Conservation (phyloP, 2,888 invertebrate genomes). For the Trachelus troglodyta region DNA sequence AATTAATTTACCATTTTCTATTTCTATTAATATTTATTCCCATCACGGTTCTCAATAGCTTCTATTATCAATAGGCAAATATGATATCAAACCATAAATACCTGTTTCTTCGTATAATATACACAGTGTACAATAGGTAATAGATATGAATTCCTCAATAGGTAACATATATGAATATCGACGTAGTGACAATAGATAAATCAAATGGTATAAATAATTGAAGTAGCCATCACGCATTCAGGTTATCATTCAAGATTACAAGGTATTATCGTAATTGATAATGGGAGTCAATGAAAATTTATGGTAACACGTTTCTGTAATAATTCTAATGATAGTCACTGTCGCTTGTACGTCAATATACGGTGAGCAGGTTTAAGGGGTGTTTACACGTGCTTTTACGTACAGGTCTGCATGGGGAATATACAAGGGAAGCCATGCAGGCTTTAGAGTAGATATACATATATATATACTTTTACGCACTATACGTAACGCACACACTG, state of each 20-base stretch:
- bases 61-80: background rate
- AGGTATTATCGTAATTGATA: background rate
- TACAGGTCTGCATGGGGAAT: background rate
- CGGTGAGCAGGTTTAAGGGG: constrained; percentile 11
- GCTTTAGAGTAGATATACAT: constrained; percentile 10
- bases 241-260: background rate
- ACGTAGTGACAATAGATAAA: background rate
- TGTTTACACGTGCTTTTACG: constrained; percentile 13
- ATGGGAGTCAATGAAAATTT: background rate
- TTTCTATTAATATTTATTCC: background rate
- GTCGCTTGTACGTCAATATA: constrained; percentile 17
- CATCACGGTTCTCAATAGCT: constrained; percentile 1
- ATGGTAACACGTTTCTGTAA: background rate
- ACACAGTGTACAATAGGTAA: background rate
- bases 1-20: constrained; percentile 16
- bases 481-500: constrained; percentile 19
- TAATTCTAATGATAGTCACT: constrained; percentile 18
- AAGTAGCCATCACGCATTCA: background rate
- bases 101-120: background rate
- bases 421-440: background rate
- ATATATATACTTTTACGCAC: constrained; percentile 27
- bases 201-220: background rate
- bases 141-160: background rate
- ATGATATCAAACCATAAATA: background rate
- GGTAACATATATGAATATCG: background rate